phyloP scores from a whole-genome alignment of 1,140 invertebrate species.

The Procambarus virginalis region DNA sequence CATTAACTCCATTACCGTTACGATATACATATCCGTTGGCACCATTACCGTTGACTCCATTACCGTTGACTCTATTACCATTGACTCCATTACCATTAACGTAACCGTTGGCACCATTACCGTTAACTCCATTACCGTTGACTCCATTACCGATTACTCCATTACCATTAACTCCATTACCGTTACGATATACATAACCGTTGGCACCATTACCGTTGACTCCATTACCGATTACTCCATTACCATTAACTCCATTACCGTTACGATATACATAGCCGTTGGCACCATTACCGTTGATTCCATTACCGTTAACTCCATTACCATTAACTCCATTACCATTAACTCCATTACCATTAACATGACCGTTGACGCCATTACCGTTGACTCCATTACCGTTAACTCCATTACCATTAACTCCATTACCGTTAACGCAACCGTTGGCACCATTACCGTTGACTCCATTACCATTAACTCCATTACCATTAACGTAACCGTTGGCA shows the following conservation, averaged over 20 bases:
- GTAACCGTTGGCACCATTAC: neutral
- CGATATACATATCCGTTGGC: no score
- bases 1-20: neutral
- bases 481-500: neutral
- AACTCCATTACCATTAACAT: neutral
- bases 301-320: neutral
- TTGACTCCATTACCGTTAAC: neutral
- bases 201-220: no score
- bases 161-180: neutral
- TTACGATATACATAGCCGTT: neutral
- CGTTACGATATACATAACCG: no score
- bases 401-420: neutral
- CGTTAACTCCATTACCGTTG: neutral
- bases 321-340: no score
- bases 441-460: neutral
- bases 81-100: neutral
- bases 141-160: no score
- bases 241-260: neutral
- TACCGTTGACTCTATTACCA: neutral
- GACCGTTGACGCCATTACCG: constrained; percentile 4
- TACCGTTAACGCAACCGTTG: neutral
- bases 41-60: neutral
- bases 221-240: no score
- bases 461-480: neutral
- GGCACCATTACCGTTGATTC: neutral